These are phyloP conservation scores for Caretta caretta DNA, from an alignment of 2,113 vertebrate genomes.

Conservation along the genomic window DNA sequence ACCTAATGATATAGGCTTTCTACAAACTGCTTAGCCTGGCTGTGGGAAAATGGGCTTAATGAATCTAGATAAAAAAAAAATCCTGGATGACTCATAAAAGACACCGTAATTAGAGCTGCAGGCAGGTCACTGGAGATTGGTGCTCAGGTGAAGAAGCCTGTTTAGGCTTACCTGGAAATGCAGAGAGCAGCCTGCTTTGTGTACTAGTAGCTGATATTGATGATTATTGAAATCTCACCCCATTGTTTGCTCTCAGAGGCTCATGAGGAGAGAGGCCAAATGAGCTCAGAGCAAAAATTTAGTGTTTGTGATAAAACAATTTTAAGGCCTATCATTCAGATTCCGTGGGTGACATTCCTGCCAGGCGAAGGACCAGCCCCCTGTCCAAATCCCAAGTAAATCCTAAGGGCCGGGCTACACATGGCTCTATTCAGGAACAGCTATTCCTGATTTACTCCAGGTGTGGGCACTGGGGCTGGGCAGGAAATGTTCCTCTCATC, in stretches of 20 bases:
- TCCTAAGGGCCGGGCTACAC: not conserved
- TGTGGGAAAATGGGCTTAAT: slow-evolving; percentile 57
- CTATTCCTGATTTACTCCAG: too few relatives aligned
- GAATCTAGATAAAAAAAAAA: slow-evolving; percentile 33
- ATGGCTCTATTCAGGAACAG: rapidly evolving
- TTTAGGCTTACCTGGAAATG: not conserved
- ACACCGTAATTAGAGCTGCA: not conserved
- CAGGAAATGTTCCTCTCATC: not conserved
- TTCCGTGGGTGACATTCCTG: not conserved
- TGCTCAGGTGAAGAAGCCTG: not conserved
- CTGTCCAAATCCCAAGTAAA: not conserved
- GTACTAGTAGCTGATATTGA: not conserved
- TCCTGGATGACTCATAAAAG: slow-evolving; percentile 30
- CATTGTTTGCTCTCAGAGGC: not conserved
- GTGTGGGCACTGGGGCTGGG: not conserved
- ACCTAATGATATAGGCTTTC: slow-evolving; percentile 75
- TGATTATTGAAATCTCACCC: not conserved
- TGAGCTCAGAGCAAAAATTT: not conserved
- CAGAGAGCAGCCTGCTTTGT: not conserved
- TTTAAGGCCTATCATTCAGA: not conserved
- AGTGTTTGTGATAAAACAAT: not conserved
- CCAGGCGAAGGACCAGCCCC: not conserved
- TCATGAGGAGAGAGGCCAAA: rapidly evolving
- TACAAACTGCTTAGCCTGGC: slow-evolving; percentile 69
- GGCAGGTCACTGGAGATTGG: not conserved